phyloP scores from a whole-genome alignment of 1,140 invertebrate species.

The Scaptomyza montana region DNA sequence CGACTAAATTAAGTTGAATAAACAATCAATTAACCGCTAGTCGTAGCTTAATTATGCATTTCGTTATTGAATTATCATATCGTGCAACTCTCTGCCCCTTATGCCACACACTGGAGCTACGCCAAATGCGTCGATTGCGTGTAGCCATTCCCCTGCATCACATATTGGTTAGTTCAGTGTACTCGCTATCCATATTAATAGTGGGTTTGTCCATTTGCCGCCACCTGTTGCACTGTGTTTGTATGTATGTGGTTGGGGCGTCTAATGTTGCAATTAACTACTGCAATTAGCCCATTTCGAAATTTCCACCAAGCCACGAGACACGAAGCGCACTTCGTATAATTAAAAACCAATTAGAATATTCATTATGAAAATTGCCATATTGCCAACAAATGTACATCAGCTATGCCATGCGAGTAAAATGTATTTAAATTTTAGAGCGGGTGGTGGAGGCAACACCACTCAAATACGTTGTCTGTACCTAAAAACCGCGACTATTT shows the following conservation, averaged over 20 bases:
- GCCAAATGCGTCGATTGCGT: slow-evolving; percentile 74
- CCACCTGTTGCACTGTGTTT: slow-evolving; percentile 31
- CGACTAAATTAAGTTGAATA: slow-evolving; percentile 57
- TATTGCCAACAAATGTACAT: slow-evolving; percentile 60
- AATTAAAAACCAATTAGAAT: slow-evolving; percentile 79
- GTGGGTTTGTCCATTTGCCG: slow-evolving; percentile 61
- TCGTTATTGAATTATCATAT: slow-evolving; percentile 69
- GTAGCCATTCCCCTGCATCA: slow-evolving; percentile 42
- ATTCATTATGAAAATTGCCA: slow-evolving; percentile 74
- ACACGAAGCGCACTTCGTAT: slow-evolving; percentile 49
- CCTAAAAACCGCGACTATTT: neutral
- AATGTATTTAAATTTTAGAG: slow-evolving; percentile 62
- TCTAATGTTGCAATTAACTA: slow-evolving; percentile 77
- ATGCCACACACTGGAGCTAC: slow-evolving; percentile 17
- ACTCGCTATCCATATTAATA: slow-evolving; percentile 49
- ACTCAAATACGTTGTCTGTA: neutral
- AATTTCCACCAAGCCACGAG: slow-evolving; percentile 25
- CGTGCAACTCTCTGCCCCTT: neutral
- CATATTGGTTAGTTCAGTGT: slow-evolving; percentile 6
- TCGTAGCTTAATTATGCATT: slow-evolving; percentile 62
- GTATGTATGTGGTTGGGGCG: slow-evolving; percentile 36
- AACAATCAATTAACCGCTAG: slow-evolving; percentile 69
- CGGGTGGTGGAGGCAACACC: slow-evolving; percentile 13
- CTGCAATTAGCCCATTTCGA: slow-evolving; percentile 73
- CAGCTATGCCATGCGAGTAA: slow-evolving; percentile 37